Base-by-base conservation (phyloP, 2,888 invertebrate species). In the Athripsodes cinereus region DNA sequence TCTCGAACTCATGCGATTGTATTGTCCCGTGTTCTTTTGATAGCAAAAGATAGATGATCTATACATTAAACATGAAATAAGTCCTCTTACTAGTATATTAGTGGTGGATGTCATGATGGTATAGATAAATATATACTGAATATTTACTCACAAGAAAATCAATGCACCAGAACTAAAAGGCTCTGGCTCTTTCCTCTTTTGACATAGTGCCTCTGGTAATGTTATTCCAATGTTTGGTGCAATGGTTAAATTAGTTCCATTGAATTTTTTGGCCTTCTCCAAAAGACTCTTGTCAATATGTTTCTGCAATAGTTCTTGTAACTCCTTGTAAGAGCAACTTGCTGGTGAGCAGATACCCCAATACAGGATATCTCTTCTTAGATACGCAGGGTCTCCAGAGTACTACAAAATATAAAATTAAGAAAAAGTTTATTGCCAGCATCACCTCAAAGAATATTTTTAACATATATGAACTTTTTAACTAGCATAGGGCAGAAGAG, bases 291-390 rank as follows among this genome's bases (percentile, higher is more conserved):
- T 16, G 1, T 35, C 13, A 26, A 52, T 11, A 20, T 52, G 22
- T 10, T 6, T 20, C 22, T 52, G 57, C 19, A 56, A 31, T 6
- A 52, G 19, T n/a, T n/a, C 21, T n/a, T 40, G 11, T 48, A 73
- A 62, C 35, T 72, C 71, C 1, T 63, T 54, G 0, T 73, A 22
- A 5, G 67, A 66, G 64, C 83, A 83, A 0, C 73, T 69, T 0
- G 71, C 71, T 0, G 83, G 83, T 13, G 79, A 76, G 64, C 83
- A 83, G 1, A 76, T 71, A 0, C 81, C 82, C 81, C 80, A 81
- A 56, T 78, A 75, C 52, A 83, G 58, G 64, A 71, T 67, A 74
- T 75, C n/a, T 72, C 67, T 1, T 71, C 71, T 13, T 72, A 72
- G 44, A 67, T 66, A 64, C 71, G 70, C 1, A 65, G 69, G 2